Evolutionary conservation across 2,113 vertebrate genomes (phyloP).

Genomic region (Grammomys dolichurus): DNA sequence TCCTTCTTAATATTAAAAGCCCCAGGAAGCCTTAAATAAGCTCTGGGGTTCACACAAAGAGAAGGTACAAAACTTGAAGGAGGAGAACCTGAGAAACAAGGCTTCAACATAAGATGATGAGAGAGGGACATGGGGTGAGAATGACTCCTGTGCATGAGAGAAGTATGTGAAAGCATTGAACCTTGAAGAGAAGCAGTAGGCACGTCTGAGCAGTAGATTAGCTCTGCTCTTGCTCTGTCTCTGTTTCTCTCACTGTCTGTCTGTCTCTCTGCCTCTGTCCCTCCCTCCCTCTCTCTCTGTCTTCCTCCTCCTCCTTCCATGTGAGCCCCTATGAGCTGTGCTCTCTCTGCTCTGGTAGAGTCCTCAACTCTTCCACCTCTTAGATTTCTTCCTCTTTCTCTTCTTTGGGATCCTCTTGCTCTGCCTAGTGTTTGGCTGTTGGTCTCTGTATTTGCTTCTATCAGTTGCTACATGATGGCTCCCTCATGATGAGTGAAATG

Average conservation of each 20-base stretch:
- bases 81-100: not conserved
- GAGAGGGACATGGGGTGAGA: too few species aligned
- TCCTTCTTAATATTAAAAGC: not conserved
- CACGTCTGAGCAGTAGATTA: too few species aligned
- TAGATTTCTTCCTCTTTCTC: not conserved
- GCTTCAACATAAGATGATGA: not conserved
- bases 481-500: not conserved
- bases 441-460: not conserved
- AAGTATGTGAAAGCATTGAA: too few species aligned
- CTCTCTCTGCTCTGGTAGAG: not conserved
- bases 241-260: too few species aligned
- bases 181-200: too few species aligned
- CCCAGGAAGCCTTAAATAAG: not conserved
- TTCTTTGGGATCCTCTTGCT: rapidly evolving
- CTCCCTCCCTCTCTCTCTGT: not conserved
- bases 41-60: not conserved
- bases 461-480: not conserved
- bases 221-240: too few species aligned
- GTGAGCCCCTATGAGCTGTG: not conserved
- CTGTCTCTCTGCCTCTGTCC: not conserved
- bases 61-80: not conserved
- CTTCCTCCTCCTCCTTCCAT: rapidly evolving
- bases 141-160: too few species aligned
- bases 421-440: not conserved
- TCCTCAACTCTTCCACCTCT: rapidly evolving